These are phyloP conservation scores for Nothobranchius kuhntae DNA, from an alignment of 2,113 vertebrate genomes.

Conservation along the genomic window DNA sequence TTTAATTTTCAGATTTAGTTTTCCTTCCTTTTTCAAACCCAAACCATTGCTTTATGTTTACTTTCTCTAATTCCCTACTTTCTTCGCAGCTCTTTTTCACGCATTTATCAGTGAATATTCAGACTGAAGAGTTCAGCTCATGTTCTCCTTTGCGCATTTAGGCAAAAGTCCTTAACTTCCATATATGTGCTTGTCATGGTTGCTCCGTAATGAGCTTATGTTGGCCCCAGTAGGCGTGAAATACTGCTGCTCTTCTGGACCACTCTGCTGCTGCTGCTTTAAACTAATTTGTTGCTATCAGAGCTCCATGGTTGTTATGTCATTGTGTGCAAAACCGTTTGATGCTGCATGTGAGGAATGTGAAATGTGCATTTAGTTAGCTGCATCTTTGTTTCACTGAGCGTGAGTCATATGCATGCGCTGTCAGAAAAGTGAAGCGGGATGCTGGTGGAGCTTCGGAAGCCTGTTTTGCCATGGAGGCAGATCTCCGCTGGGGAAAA, in stretches of 20 bases:
- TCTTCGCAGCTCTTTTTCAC: slow-evolving; percentile 24
- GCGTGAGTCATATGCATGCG: slow-evolving; percentile 10
- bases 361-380: slow-evolving; percentile 18
- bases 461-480: slow-evolving; percentile 67
- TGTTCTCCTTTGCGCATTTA: background rate
- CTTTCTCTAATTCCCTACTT: background rate
- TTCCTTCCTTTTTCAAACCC: background rate
- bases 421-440: slow-evolving; percentile 26
- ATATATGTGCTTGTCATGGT: slow-evolving; percentile 42
- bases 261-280: slow-evolving; percentile 45
- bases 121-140: slow-evolving; percentile 27
- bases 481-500: slow-evolving; percentile 61
- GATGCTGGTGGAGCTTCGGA: slow-evolving; percentile 56
- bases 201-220: slow-evolving; percentile 64
- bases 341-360: background rate
- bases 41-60: slow-evolving; percentile 34
- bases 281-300: slow-evolving; percentile 49
- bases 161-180: slow-evolving; percentile 18
- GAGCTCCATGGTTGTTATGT: slow-evolving; percentile 26
- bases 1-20: slow-evolving; percentile 14
- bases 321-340: slow-evolving; percentile 18
- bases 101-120: slow-evolving; percentile 44
- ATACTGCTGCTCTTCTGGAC: slow-evolving; percentile 52
- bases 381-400: slow-evolving; percentile 28
- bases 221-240: slow-evolving; percentile 55